Evolutionary conservation across 2,113 vertebrate genomes (phyloP).

Genomic region (Siphamia tubifer): DNA sequence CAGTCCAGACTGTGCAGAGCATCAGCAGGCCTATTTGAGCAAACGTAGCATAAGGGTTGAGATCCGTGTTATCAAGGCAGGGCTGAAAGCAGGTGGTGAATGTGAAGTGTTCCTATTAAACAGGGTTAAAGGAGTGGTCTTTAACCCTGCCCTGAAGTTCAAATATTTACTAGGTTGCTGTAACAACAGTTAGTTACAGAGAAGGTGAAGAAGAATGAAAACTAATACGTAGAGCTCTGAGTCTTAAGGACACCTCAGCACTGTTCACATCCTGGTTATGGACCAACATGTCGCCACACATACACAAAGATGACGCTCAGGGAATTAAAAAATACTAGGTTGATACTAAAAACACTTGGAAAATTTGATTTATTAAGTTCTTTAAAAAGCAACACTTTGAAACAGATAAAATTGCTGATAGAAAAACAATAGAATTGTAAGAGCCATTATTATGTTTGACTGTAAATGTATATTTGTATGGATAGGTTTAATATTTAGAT

Average conservation of each 20-base stretch:
- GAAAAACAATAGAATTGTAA: no score
- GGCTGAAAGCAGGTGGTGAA: constrained; percentile 53
- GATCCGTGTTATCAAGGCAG: constrained; percentile 77
- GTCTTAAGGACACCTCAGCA: constrained; percentile 77
- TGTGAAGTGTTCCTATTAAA: constrained; percentile 31
- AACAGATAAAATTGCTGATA: no score
- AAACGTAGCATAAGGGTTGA: not conserved
- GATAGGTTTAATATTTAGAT: no score
- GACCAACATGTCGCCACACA: not conserved
- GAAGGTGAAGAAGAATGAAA: not conserved
- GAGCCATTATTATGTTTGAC: no score
- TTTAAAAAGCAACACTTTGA: no score
- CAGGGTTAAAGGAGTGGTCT: constrained; percentile 63
- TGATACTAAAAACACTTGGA: no score
- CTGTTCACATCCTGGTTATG: constrained; percentile 37
- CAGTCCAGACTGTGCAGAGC: not conserved
- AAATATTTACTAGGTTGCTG: constrained; percentile 77
- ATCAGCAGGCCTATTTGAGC: not conserved
- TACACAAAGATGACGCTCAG: not conserved
- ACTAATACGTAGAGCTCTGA: no score
- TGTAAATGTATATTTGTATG: no score
- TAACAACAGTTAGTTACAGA: constrained; percentile 25
- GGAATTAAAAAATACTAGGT: no score
- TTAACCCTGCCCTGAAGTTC: constrained; percentile 45
- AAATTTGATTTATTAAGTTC: not conserved